Percentiles rank a stretch among this genome's conserved stretches.
These are phyloP conservation scores for Apodemia mormo DNA, from an alignment of 2,888 invertebrate species.

Conservation along the genomic window DNA sequence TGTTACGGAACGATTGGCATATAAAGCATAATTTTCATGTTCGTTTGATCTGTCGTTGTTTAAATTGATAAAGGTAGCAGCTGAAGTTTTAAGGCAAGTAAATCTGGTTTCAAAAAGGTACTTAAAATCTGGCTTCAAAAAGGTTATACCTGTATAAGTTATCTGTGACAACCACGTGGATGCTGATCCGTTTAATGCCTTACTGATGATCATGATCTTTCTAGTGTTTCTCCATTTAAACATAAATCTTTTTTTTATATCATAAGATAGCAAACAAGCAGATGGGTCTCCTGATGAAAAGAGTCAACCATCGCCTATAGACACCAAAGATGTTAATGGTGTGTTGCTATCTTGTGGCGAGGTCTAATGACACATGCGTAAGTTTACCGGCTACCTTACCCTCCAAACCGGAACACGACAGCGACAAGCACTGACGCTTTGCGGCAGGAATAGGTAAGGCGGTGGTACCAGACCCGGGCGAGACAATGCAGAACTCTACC, in stretches of 20 bases:
- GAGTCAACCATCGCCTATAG: no score
- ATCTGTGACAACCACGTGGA: constrained; percentile 9
- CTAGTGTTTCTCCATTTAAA: background rate
- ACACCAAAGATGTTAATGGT: no score
- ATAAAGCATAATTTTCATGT: background rate
- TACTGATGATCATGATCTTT: background rate
- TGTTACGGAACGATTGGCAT: background rate
- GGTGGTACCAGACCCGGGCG: no score
- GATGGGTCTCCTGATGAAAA: no score
- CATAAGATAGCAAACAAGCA: no score
- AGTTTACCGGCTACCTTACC: no score
- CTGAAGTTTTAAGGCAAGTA: background rate
- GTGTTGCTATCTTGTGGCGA: no score
- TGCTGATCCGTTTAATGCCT: constrained; percentile 2
- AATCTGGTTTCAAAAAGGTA: background rate
- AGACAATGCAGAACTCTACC: no score
- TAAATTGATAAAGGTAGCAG: constrained; percentile 5
- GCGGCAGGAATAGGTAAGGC: no score
- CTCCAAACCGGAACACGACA: no score
- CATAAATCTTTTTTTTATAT: background rate
- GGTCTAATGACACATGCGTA: no score
- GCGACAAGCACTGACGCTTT: no score
- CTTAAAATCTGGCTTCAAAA: background rate
- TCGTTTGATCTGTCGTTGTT: background rate
- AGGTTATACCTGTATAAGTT: constrained; percentile 11